Base-by-base conservation (phyloP, 2,113 vertebrate species). In the Pseudolaguvia tuberculata region DNA sequence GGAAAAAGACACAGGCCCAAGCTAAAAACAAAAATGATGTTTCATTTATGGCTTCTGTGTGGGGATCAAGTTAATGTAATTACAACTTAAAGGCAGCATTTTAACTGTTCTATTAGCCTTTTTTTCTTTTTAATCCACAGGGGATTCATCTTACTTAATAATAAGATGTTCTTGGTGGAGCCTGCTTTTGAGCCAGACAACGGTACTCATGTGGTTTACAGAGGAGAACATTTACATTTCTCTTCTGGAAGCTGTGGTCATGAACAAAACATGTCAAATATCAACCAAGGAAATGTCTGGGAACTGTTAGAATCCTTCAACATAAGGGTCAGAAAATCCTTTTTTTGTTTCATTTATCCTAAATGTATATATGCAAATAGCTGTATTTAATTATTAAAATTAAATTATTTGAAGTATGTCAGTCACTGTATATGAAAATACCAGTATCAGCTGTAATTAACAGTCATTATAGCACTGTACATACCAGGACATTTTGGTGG, bases 111-210 rank as follows among this genome's bases (percentile, higher is more conserved):
- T 61, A 63, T 63, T 63, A 42, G 20, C 48, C 8, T 20, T 6
- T 57, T 4, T 58, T 20, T 51, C 9, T 21, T 8, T 35, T 35
- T 35, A 35, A 57, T 81, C 69, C 65, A 73, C 88, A 98, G 97
- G 90, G 97, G 96, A 74, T 91, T 97, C 76, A 90, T 99, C 84
- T 86, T 86, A 55, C 85, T 95, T 80, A 91, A 82, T 81, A 92
- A 92, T 83, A 89, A 78, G 84, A 91, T 91, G 74, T 96, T 92
- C 65, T 63, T 96, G 76, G 83, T 99, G 87, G 97, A 98, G 83
- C 95, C 95, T 0, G 79, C 91, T 17, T 81, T 81, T 76, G 76
- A 78, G 18, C 80, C 72, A 72, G 73, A 52, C n/a, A 78, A 81
- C 2, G 76, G 31, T 75, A 76, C 80, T 75, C 93, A 97, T 88